Percentiles rank a stretch among this genome's conserved stretches.
Evolutionary conservation across 2,888 invertebrate genomes (phyloP).

Genomic region (Dilophus febrilis): DNA sequence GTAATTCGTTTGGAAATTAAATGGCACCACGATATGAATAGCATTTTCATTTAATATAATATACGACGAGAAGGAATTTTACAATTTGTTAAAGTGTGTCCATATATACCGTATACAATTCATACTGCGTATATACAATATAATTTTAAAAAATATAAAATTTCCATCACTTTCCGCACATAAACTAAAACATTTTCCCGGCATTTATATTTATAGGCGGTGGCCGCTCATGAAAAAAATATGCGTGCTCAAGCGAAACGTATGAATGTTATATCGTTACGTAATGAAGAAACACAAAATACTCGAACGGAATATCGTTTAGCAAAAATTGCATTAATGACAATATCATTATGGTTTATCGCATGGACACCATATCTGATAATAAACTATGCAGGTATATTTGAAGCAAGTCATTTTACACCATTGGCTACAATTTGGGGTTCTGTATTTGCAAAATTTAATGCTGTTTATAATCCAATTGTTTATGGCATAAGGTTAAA

Average conservation of each 20-base stretch:
- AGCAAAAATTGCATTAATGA: constrained; percentile 70
- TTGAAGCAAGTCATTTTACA: constrained; percentile 52
- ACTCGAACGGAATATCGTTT: constrained; percentile 63
- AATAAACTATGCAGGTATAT: constrained; percentile 65
- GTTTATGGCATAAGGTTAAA: constrained; percentile 82
- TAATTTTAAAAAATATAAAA: too few species aligned
- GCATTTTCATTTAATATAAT: too few species aligned
- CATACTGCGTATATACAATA: too few species aligned
- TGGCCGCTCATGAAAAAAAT: constrained; percentile 55
- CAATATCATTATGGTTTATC: constrained; percentile 68
- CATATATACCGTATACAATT: too few species aligned
- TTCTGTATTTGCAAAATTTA: constrained; percentile 81
- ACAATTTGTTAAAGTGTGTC: too few species aligned
- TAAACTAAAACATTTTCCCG: too few species aligned
- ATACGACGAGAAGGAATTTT: too few species aligned
- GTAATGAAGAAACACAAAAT: constrained; percentile 49
- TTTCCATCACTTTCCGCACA: too few species aligned
- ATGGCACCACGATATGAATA: too few species aligned
- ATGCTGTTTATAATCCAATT: constrained; percentile 79
- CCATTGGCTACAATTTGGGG: constrained; percentile 78
- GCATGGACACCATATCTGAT: constrained; percentile 56
- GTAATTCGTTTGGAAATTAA: too few species aligned
- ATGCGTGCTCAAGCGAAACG: constrained; percentile 78
- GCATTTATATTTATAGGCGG: constrained; percentile 40
- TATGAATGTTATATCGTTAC: constrained; percentile 67